Percentiles rank a stretch among this genome's conserved stretches.
Evolutionary conservation across 2,888 invertebrate genomes (phyloP).

Genomic region (Desoria tigrina): DNA sequence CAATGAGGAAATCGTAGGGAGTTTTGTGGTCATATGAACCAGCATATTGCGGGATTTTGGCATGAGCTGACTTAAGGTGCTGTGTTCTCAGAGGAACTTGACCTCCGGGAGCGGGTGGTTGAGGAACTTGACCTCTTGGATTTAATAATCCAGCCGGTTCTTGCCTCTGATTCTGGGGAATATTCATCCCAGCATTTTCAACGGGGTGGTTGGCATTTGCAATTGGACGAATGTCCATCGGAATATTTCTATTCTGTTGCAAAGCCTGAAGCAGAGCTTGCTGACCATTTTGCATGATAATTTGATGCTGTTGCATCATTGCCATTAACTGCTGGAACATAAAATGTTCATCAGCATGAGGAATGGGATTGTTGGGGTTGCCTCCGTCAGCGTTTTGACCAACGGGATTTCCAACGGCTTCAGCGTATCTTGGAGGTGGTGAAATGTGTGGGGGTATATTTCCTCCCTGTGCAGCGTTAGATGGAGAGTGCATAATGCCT

Average conservation of each 20-base stretch:
- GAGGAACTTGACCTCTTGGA: too few species aligned
- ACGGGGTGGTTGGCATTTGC: too few species aligned
- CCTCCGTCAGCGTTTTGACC: not conserved
- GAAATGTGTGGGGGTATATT: not conserved
- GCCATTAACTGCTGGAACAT: not conserved
- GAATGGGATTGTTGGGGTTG: not conserved
- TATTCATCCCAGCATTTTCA: too few species aligned
- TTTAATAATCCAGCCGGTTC: too few species aligned
- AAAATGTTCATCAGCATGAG: not conserved
- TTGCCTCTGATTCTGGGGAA: too few species aligned
- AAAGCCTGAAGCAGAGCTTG: not conserved
- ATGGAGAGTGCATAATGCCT: not conserved
- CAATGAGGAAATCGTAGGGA: slow-evolving; percentile 37
- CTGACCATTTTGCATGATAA: too few species aligned
- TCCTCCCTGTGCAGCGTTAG: too few species aligned
- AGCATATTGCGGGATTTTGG: slow-evolving; percentile 29
- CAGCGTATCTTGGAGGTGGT: not conserved
- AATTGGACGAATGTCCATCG: too few species aligned
- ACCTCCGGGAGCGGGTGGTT: too few species aligned
- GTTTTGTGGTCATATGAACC: slow-evolving; percentile 33
- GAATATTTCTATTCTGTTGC: not conserved
- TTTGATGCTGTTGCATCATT: not conserved
- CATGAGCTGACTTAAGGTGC: not conserved
- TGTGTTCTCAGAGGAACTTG: not conserved
- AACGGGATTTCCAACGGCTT: not conserved